Conservation (phyloP, 2,113 vertebrate species). For the Oryzias woworae region DNA sequence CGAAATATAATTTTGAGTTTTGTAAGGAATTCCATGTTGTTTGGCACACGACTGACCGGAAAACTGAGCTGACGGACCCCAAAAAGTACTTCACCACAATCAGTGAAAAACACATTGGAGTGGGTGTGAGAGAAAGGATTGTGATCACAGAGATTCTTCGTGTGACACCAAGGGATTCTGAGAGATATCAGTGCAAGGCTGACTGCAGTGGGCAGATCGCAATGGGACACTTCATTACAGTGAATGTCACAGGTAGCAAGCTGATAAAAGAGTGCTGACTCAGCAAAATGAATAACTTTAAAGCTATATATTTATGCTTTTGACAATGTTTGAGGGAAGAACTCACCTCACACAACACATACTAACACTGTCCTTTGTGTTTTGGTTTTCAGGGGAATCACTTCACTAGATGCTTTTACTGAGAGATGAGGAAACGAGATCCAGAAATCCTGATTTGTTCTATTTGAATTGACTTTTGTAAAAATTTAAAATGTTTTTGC, state of each 20-base stretch:
- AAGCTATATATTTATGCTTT: too few species aligned
- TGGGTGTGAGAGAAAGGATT: conserved; percentile 1
- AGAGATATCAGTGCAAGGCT: conserved; percentile 34
- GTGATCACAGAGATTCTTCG: conserved; percentile 42
- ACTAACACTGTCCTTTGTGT: too few species aligned
- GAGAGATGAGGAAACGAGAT: too few species aligned
- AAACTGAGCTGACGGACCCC: background rate
- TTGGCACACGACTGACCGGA: background rate
- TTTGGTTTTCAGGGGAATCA: too few species aligned
- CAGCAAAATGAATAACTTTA: too few species aligned
- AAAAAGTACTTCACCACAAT: conserved; percentile 40
- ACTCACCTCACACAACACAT: too few species aligned
- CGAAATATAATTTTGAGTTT: accelerated
- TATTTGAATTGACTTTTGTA: too few species aligned
- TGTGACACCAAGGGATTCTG: background rate
- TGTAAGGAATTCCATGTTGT: conserved; percentile 1
- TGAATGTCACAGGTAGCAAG: conserved; percentile 27
- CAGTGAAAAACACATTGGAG: conserved; percentile 14
- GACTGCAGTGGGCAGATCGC: accelerated
- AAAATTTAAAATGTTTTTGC: too few species aligned
- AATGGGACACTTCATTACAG: conserved; percentile 17
- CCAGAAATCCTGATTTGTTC: too few species aligned
- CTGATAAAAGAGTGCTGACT: too few species aligned
- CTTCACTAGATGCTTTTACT: too few species aligned
- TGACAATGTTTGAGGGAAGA: too few species aligned